Evolutionary conservation across 2,888 invertebrate genomes (phyloP).

Genomic region (Leucophenga maculata): DNA sequence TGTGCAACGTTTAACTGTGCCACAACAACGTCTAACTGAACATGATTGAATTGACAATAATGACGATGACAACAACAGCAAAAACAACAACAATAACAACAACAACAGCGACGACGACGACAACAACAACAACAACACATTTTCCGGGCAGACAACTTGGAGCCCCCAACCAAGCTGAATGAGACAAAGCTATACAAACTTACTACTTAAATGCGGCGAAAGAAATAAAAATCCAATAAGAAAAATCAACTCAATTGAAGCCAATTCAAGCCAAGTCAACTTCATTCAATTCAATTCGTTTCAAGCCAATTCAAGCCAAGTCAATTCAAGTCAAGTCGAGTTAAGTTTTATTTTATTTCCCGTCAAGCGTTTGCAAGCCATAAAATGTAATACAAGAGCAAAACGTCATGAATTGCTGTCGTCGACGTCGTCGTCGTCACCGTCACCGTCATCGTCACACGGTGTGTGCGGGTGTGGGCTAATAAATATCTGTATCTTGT

Average conservation of each 20-base stretch:
- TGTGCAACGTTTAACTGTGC: background rate
- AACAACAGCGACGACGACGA: background rate
- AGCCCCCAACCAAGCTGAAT: background rate
- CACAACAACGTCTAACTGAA: background rate
- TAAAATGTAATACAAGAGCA: constrained; percentile 25
- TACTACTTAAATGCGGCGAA: background rate
- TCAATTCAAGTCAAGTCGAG: background rate
- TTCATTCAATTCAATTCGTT: background rate
- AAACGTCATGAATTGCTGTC: constrained; percentile 16
- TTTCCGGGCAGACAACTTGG: background rate
- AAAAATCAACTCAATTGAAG: background rate
- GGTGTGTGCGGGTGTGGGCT: background rate
- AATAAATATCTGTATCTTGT: constrained; percentile 5
- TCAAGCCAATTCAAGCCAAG: background rate
- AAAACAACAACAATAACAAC: constrained; percentile 10
- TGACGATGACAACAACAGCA: constrained; percentile 1
- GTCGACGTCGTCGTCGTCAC: background rate
- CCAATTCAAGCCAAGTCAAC: background rate
- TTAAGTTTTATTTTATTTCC: background rate
- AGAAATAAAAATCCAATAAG: background rate
- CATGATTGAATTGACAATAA: background rate
- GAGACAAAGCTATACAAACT: background rate
- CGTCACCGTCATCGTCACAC: background rate
- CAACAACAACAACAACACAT: constrained; percentile 6
- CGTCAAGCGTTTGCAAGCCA: background rate